Evolutionary conservation across 1,140 invertebrate genomes (phyloP).

Genomic region (Gyrodactylus salaris): DNA sequence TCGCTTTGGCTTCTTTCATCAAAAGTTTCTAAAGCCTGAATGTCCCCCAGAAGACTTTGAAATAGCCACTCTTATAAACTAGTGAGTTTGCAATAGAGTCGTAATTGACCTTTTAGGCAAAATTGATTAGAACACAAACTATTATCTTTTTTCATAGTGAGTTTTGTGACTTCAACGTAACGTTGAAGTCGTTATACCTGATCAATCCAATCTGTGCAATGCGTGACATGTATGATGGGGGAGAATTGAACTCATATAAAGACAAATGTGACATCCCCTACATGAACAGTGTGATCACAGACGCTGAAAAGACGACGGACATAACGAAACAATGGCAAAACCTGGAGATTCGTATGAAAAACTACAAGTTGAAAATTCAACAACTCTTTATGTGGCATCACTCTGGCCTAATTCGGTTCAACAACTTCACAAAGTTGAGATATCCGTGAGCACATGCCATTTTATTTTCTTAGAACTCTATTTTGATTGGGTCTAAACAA

Average conservation of each 20-base stretch:
- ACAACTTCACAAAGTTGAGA: neutral
- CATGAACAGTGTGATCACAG: neutral
- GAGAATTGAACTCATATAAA: neutral
- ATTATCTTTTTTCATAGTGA: neutral
- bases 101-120: neutral
- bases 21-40: neutral
- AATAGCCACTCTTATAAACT: neutral
- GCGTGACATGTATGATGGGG: neutral
- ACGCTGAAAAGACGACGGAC: neutral
- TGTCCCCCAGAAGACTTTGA: neutral
- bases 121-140: neutral
- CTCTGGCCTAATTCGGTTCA: neutral
- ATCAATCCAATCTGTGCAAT: neutral
- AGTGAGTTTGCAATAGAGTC: neutral
- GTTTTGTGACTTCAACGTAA: neutral
- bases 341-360: neutral
- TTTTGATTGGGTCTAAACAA: no score
- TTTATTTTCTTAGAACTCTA: no score
- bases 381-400: neutral
- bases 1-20: neutral
- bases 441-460: neutral
- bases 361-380: neutral
- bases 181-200: neutral
- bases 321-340: neutral
- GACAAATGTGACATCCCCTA: neutral